Evolutionary conservation across 2,113 vertebrate species (phyloP), one percentile per base, ranked within the genome.

Genomic region (Ophiodon elongatus): DNA sequence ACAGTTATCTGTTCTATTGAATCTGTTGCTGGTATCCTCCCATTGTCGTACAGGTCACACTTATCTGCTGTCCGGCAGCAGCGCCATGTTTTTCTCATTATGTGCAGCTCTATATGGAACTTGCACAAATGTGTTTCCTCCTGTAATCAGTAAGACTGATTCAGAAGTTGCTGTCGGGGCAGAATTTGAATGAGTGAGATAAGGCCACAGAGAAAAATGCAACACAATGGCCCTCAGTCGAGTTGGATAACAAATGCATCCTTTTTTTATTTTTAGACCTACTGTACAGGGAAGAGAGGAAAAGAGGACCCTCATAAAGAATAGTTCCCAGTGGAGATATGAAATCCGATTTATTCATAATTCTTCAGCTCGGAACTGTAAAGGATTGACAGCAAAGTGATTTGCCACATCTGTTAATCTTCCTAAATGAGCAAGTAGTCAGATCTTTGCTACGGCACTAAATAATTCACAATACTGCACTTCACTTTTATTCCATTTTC

Each of bases 351-450:
- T 94, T 92, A 91, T 92, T 91, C 88, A 88, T 71, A 73, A 69
- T 91, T 85, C 66, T 84, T 85, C 79, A 56, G 76, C 88, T 85
- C 60, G 29, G 83, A 85, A 77, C 77, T 84, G 80, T 86, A 82
- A 86, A 88, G 83, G 89, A 93, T 85, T 92, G 93, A 93, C 92
- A 91, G 83, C 79, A 79, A 83, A 88, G 83, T 90, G 92, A 94
- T 94, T 93, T 92, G 90, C 87, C 88, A 74, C 86, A 85, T 89
- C 85, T 89, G 89, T 93, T 94, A 92, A 95, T 95, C 94, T 94
- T 91, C 65, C 76, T 82, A 91, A 94, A 94, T 91, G 94, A 94
- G 92, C 77, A 67, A 90, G 84, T 70, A 87, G 88, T 92, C 89
- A 85, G 89, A 94, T 93, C 93, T 92, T 89, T 91, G 87, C 90